Percentiles rank a stretch among this genome's conserved stretches.
These are phyloP conservation scores for Anarhynchus alexandrinus DNA, from an alignment of 2,113 vertebrate genomes.

Conservation along the genomic window DNA sequence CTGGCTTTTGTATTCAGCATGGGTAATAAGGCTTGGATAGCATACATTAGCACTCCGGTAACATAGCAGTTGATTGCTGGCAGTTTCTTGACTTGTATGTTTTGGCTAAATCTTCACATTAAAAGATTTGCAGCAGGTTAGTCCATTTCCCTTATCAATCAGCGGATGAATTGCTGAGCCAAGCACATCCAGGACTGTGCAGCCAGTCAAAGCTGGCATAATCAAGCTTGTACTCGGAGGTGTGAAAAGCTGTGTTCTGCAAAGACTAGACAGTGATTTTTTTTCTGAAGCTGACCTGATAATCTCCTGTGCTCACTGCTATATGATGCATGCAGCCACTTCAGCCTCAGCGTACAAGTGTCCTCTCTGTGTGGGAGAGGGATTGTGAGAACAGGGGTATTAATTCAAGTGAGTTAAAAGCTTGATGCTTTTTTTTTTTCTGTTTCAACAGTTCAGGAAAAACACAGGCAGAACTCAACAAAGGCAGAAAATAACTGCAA, in stretches of 20 bases:
- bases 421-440: not conserved
- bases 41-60: not conserved
- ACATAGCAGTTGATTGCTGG: not conserved
- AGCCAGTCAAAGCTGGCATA: not conserved
- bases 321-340: not conserved
- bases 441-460: not conserved
- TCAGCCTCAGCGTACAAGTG: not conserved
- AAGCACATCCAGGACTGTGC: not conserved
- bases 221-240: not conserved
- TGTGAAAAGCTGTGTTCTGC: not conserved
- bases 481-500: not conserved
- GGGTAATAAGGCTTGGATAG: not conserved
- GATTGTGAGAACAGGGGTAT: not conserved
- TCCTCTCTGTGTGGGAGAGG: not conserved
- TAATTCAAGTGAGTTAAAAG: not conserved
- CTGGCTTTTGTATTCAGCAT: slow-evolving; percentile 24
- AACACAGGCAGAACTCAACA: not conserved
- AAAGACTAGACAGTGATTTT: not conserved
- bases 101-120: not conserved
- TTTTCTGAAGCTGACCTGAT: slow-evolving; percentile 19
- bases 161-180: not conserved
- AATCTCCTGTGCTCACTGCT: not conserved
- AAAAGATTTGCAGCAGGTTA: not conserved
- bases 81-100: not conserved
- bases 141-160: not conserved